Evolutionary conservation across 2,888 invertebrate species (phyloP).

Genomic region (Eupithecia centaureata): DNA sequence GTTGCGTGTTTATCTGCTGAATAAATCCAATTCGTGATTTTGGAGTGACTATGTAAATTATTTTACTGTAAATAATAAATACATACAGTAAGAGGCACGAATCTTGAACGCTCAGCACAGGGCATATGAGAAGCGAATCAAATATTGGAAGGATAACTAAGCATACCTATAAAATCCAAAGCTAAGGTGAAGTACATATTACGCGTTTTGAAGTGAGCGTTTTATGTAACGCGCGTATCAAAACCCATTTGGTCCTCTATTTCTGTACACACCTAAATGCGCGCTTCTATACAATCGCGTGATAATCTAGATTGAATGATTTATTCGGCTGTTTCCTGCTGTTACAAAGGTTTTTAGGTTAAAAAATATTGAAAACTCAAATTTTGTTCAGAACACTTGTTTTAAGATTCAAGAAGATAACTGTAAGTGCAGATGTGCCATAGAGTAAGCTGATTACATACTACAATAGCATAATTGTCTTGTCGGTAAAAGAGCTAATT

Average conservation of each 20-base stretch:
- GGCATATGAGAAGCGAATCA: neutral
- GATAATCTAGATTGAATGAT: no score
- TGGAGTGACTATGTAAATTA: slow-evolving; percentile 15
- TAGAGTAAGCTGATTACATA: slow-evolving; percentile 9
- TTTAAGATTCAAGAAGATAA: neutral
- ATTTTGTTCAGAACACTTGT: neutral
- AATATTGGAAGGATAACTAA: neutral
- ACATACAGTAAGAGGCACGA: neutral
- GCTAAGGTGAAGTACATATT: neutral
- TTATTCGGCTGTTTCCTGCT: no score
- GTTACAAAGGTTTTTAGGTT: no score
- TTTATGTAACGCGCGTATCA: neutral
- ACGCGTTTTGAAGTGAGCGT: neutral
- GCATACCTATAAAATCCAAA: neutral
- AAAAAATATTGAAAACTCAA: no score
- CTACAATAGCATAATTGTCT: neutral
- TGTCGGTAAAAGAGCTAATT: slow-evolving; percentile 7
- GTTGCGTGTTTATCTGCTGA: slow-evolving; percentile 61
- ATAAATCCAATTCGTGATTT: slow-evolving; percentile 22
- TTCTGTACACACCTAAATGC: neutral
- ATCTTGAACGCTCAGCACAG: neutral
- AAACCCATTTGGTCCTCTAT: neutral
- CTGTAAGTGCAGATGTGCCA: slow-evolving; percentile 3
- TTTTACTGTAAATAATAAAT: slow-evolving; percentile 3
- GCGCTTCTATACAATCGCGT: neutral